A percentile compares a stretch with the other conserved stretches of the same genome.
Conservation (phyloP, 2,113 vertebrate species). For the Cricetomys ansorgei region DNA sequence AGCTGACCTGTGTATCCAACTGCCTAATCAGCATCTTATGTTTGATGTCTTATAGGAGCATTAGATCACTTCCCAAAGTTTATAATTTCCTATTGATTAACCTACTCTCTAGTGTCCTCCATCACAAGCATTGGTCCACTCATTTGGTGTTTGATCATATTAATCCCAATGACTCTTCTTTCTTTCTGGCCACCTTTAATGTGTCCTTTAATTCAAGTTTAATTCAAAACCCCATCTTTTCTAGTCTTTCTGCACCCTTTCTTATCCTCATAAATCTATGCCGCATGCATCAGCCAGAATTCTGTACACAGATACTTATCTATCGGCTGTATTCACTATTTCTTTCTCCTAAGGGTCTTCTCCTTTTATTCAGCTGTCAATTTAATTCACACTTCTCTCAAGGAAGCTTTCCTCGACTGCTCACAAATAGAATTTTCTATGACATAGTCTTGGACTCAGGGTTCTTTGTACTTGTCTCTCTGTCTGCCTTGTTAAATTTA, state of each 20-base stretch:
- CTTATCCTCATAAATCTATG: neutral
- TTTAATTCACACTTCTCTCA: slow-evolving; percentile 21
- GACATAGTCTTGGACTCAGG: neutral
- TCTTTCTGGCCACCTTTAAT: neutral
- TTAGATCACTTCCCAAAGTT: neutral
- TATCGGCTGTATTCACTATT: neutral
- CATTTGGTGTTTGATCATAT: neutral
- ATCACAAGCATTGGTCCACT: neutral
- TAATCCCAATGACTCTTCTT: neutral
- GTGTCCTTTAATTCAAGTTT: neutral
- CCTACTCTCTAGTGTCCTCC: neutral
- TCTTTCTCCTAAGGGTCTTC: neutral
- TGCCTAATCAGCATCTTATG: neutral
- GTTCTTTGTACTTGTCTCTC: neutral
- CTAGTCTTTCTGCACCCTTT: neutral
- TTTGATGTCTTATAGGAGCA: neutral
- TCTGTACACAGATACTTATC: neutral
- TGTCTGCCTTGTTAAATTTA: neutral
- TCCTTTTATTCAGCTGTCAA: neutral
- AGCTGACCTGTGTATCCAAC: neutral
- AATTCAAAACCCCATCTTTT: neutral
- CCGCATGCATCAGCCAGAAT: neutral
- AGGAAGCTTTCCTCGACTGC: neutral
- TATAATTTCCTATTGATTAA: neutral
- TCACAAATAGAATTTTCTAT: neutral